Conservation (phyloP, 2,797 vertebrate species). For the Tolypeutes matacus region DNA sequence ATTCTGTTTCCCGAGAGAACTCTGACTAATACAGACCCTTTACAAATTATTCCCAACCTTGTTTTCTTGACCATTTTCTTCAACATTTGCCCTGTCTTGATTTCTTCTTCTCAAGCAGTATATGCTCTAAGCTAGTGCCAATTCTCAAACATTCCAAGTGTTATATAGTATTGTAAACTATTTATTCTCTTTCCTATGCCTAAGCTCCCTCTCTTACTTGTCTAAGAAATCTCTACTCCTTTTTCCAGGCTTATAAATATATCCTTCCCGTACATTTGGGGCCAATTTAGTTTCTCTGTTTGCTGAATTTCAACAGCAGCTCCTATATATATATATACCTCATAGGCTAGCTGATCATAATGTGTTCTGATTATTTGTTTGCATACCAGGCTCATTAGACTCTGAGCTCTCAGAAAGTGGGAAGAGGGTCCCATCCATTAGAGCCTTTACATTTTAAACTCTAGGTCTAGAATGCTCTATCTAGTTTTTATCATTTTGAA, state of each 20-base stretch:
- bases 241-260: not conserved
- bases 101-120: not conserved
- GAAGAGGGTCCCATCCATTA: not conserved
- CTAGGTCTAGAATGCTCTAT: not conserved
- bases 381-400: not conserved
- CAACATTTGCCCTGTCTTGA: not conserved
- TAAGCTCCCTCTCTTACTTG: not conserved
- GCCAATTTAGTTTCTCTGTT: not conserved
- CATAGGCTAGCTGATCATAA: not conserved
- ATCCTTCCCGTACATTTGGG: not conserved
- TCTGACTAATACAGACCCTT: no score
- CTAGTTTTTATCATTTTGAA: constrained; percentile 45
- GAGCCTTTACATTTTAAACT: not conserved
- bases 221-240: not conserved
- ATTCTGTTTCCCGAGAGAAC: no score
- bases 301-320: not conserved
- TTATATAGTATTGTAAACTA: not conserved
- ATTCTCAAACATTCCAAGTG: not conserved
- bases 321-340: not conserved
- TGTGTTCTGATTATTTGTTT: not conserved
- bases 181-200: not conserved
- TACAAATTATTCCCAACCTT: not conserved
- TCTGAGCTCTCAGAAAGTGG: not conserved
- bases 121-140: not conserved
- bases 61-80: not conserved